Conservation (phyloP, 64 coral and sea anemone species). For the Montipora cactus region DNA sequence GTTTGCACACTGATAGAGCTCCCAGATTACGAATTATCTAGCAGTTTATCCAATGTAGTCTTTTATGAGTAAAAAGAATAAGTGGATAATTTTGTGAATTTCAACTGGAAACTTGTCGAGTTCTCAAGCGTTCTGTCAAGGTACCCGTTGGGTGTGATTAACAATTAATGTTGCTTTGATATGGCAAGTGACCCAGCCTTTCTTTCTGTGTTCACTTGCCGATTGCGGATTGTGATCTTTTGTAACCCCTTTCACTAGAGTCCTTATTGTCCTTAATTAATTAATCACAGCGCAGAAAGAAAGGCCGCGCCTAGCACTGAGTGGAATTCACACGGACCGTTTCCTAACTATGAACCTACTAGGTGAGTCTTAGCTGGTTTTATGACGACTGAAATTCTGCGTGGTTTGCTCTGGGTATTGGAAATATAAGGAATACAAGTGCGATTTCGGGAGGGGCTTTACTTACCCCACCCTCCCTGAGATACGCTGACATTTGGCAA, state of each 20-base stretch:
- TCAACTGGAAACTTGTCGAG: conserved; percentile 3
- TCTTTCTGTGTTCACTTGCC: conserved; percentile 36
- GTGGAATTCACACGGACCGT: not conserved
- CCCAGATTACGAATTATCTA: not conserved
- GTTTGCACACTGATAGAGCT: conserved; percentile 19
- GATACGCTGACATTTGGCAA: too few relatives aligned
- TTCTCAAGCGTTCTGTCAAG: conserved; percentile 15
- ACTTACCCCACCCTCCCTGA: too few relatives aligned
- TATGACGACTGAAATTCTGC: too few relatives aligned
- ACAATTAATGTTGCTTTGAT: conserved; percentile 17
- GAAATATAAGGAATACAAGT: too few relatives aligned
- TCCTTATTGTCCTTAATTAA: not conserved
- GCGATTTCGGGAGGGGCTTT: too few relatives aligned
- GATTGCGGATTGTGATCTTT: conserved; percentile 40
- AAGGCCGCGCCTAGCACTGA: not conserved
- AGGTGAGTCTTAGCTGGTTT: too few relatives aligned
- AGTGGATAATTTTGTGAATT: not conserved
- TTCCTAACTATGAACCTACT: too few relatives aligned
- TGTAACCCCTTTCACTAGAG: not conserved
- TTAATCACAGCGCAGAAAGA: not conserved
- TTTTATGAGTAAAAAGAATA: not conserved
- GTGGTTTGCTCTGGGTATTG: too few relatives aligned
- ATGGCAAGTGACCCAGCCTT: conserved; percentile 18
- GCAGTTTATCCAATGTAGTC: not conserved
- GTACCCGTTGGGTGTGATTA: conserved; percentile 26